These are phyloP conservation scores for Mythimna impura DNA, from an alignment of 2,888 invertebrate genomes.

Conservation along the genomic window DNA sequence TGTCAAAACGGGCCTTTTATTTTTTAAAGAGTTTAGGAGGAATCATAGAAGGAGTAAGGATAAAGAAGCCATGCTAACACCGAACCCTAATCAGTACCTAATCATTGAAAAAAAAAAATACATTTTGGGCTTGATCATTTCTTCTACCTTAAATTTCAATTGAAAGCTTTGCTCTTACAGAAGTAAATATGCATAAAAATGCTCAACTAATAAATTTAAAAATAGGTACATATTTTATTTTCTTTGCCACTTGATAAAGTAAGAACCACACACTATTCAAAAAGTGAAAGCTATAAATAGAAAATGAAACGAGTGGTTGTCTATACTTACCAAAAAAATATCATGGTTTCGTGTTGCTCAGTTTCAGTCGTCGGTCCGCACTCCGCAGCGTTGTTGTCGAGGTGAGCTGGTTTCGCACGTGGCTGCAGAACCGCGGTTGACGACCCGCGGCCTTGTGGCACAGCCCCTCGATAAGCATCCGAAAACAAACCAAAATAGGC, in stretches of 20 bases:
- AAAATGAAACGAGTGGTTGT: slow-evolving; percentile 15
- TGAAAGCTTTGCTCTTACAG: neutral
- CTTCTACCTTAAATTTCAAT: neutral
- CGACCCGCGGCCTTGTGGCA: slow-evolving; percentile 86
- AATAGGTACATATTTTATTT: neutral
- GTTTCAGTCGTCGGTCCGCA: slow-evolving; percentile 26
- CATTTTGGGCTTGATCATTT: neutral
- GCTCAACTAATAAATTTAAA: neutral
- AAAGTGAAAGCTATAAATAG: neutral
- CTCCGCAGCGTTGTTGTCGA: slow-evolving; percentile 72
- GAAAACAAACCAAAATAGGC: slow-evolving; percentile 66
- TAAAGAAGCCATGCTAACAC: neutral
- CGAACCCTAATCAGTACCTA: too few species aligned
- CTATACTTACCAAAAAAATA: slow-evolving; percentile 37
- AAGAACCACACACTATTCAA: neutral
- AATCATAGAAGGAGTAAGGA: neutral
- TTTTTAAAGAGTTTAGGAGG: neutral
- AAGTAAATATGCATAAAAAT: too few species aligned
- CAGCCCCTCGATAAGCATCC: slow-evolving; percentile 73
- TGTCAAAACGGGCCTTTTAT: too few species aligned
- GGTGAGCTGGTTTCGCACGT: slow-evolving; percentile 86
- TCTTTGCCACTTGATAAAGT: neutral
- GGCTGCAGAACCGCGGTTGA: slow-evolving; percentile 82
- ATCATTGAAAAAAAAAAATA: neutral
- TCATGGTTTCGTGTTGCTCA: slow-evolving; percentile 39